A percentile compares a stretch with the other conserved stretches of the same genome.
phyloP scores from a whole-genome alignment of 2,888 invertebrate species.

The Electrophaes corylata region DNA sequence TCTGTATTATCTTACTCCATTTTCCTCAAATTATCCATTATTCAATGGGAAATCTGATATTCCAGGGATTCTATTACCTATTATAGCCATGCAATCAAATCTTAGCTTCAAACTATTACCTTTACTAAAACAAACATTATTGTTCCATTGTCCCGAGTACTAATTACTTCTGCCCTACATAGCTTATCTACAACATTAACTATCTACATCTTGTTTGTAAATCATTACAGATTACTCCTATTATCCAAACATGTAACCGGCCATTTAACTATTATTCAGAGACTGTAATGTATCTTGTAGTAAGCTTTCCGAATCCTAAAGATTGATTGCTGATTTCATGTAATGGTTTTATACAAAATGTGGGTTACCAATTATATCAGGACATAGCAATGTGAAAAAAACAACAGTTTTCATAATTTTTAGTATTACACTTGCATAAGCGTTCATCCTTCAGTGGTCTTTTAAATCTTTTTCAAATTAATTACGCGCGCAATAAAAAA shows the following conservation, averaged over 20 bases:
- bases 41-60: too few relatives aligned
- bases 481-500: too few relatives aligned
- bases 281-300: not conserved
- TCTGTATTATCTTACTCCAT: too few relatives aligned
- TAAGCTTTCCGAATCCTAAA: not conserved
- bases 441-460: too few relatives aligned
- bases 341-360: too few relatives aligned
- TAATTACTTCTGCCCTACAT: slow-evolving; percentile 15
- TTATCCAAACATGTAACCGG: slow-evolving; percentile 18
- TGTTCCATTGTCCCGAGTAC: not conserved
- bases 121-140: slow-evolving; percentile 3
- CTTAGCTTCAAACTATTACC: slow-evolving; percentile 12
- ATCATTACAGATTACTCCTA: slow-evolving; percentile 29
- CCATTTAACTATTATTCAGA: slow-evolving; percentile 13
- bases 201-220: slow-evolving; percentile 25
- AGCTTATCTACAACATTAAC: slow-evolving; percentile 21
- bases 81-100: not conserved
- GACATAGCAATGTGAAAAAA: too few relatives aligned
- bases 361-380: too few relatives aligned
- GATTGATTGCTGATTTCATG: not conserved
- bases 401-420: too few relatives aligned
- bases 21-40: too few relatives aligned
- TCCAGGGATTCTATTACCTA: not conserved
- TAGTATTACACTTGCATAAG: too few relatives aligned
- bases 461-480: too few relatives aligned